phyloP scores from a whole-genome alignment of 2,113 vertebrate genomes.

The Astur gentilis region DNA sequence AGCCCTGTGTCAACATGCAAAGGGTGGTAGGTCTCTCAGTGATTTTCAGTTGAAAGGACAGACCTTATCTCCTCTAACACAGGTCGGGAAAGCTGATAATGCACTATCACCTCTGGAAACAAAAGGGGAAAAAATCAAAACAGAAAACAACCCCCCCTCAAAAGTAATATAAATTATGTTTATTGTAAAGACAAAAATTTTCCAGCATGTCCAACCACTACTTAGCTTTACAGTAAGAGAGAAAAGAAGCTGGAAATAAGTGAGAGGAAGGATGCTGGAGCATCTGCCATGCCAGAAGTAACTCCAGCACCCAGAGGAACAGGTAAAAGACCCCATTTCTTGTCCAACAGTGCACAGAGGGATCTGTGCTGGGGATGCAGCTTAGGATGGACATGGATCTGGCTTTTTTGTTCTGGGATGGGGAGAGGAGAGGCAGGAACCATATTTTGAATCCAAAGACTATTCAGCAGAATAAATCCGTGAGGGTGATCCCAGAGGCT shows the following conservation, averaged over 20 bases:
- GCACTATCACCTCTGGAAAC: neutral
- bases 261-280: neutral
- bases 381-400: neutral
- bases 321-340: neutral
- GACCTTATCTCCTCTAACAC: neutral
- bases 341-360: neutral
- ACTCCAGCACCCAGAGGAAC: neutral
- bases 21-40: neutral
- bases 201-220: neutral
- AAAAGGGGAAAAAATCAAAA: neutral
- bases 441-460: neutral
- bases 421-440: neutral
- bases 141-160: neutral
- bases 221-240: neutral
- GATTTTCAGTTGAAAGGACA: neutral
- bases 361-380: neutral
- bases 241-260: neutral
- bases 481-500: neutral
- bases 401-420: neutral
- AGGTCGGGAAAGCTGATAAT: neutral
- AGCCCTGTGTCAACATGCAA: neutral
- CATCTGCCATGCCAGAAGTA: neutral
- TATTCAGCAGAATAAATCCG: neutral
- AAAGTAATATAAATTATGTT: neutral
- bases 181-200: neutral